These are phyloP conservation scores for Zaprionus gabonicus DNA, from an alignment of 1,140 invertebrate genomes.

Conservation along the genomic window DNA sequence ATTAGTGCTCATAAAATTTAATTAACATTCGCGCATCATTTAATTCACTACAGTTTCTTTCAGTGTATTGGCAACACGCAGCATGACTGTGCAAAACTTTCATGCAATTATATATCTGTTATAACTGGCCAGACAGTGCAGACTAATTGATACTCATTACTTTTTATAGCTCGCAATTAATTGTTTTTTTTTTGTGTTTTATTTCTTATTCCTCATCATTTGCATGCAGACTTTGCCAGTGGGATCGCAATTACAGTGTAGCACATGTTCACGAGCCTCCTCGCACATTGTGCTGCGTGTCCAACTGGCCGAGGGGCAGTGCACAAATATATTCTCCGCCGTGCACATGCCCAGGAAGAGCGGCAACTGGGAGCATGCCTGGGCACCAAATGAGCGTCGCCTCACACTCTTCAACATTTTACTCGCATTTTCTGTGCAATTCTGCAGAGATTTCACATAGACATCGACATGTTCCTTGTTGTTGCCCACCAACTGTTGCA, in stretches of 20 bases:
- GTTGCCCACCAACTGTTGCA: constrained; percentile 32
- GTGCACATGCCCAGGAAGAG: constrained; percentile 38
- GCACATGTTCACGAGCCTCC: constrained; percentile 28
- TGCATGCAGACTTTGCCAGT: constrained; percentile 16
- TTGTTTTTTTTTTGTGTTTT: neutral
- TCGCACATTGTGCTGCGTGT: constrained; percentile 39
- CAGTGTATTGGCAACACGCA: constrained; percentile 1
- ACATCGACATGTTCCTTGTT: constrained; percentile 42
- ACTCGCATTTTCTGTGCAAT: constrained; percentile 36
- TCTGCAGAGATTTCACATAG: constrained; percentile 41
- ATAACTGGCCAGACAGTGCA: neutral
- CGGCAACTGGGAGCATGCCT: constrained; percentile 35
- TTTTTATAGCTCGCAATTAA: neutral
- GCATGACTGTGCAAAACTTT: neutral
- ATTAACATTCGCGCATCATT: neutral
- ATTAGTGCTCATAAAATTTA: neutral
- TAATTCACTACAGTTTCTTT: neutral
- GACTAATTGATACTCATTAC: constrained; percentile 18
- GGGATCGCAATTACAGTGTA: constrained; percentile 42
- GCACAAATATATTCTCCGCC: constrained; percentile 38
- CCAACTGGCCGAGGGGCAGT: constrained; percentile 60
- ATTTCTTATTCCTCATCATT: neutral
- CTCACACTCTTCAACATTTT: constrained; percentile 12
- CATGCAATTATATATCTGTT: neutral
- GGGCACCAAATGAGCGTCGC: neutral